Conservation (phyloP, 1,140 invertebrate genomes). For the Zeugodacus cucurbitae region DNA sequence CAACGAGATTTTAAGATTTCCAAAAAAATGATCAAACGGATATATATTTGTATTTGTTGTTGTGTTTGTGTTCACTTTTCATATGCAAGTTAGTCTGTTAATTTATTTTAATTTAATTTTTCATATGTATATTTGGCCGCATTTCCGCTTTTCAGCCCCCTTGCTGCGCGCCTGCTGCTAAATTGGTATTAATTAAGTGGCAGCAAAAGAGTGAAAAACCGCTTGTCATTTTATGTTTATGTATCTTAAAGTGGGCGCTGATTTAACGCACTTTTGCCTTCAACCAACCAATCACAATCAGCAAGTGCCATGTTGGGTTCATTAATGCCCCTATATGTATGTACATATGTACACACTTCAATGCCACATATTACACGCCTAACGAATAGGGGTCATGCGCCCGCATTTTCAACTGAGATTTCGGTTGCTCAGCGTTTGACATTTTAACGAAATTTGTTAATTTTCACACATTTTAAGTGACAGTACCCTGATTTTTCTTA, state of each 20-base stretch:
- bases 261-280: neutral
- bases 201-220: constrained; percentile 22
- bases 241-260: constrained; percentile 8
- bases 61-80: neutral
- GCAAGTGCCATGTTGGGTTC: neutral
- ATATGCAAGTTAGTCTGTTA: neutral
- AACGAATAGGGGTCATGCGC: neutral
- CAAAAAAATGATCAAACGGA: neutral
- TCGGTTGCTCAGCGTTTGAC: neutral
- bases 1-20: constrained; percentile 3
- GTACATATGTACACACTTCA: neutral
- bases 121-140: neutral
- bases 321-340: neutral
- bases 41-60: neutral
- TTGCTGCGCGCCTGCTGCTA: neutral
- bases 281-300: neutral
- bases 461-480: neutral
- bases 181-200: constrained; percentile 23
- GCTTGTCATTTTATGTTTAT: constrained; percentile 2
- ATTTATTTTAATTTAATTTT: constrained; percentile 26
- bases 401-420: neutral
- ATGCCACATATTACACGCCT: no score
- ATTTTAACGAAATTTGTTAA: neutral
- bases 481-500: neutral
- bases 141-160: neutral